These are phyloP conservation scores for Apocrypta bakeri DNA, from an alignment of 1,140 invertebrate species.

Conservation along the genomic window DNA sequence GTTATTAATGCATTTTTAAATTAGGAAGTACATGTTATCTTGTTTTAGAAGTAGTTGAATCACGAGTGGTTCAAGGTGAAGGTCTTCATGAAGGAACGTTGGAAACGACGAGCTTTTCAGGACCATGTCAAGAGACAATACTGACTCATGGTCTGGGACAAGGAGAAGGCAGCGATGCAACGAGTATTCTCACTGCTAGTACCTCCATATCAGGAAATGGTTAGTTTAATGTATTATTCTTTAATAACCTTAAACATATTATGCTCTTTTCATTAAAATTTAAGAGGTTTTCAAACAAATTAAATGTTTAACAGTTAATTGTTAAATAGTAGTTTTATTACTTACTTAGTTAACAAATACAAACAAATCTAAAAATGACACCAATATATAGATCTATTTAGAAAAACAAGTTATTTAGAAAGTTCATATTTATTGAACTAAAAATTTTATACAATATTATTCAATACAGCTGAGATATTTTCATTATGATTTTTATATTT, in stretches of 20 bases:
- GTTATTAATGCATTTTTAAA: background rate
- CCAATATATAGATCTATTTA: too few relatives aligned
- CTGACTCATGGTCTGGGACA: slow-evolving; percentile 65
- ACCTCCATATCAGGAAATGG: slow-evolving; percentile 71
- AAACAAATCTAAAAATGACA: too few relatives aligned
- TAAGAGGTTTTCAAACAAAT: background rate
- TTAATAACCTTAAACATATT: background rate
- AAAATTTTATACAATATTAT: too few relatives aligned
- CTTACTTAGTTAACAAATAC: too few relatives aligned
- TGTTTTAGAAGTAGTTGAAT: slow-evolving; percentile 63
- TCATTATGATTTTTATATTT: background rate
- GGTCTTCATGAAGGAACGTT: slow-evolving; percentile 60
- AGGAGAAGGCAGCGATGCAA: slow-evolving; percentile 68
- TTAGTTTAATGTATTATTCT: slow-evolving; percentile 52
- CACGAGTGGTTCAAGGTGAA: slow-evolving; percentile 65
- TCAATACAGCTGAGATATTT: background rate
- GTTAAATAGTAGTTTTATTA: background rate
- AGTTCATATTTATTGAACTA: too few relatives aligned
- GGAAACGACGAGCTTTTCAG: slow-evolving; percentile 60
- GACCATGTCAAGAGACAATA: slow-evolving; percentile 64
- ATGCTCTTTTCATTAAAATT: slow-evolving; percentile 28
- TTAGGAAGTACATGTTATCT: background rate
- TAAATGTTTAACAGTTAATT: background rate
- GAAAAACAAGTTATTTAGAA: too few relatives aligned
- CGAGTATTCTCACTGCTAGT: slow-evolving; percentile 70